Evolutionary conservation across 2,888 invertebrate genomes (phyloP).

Genomic region (Orchesella flavescens): DNA sequence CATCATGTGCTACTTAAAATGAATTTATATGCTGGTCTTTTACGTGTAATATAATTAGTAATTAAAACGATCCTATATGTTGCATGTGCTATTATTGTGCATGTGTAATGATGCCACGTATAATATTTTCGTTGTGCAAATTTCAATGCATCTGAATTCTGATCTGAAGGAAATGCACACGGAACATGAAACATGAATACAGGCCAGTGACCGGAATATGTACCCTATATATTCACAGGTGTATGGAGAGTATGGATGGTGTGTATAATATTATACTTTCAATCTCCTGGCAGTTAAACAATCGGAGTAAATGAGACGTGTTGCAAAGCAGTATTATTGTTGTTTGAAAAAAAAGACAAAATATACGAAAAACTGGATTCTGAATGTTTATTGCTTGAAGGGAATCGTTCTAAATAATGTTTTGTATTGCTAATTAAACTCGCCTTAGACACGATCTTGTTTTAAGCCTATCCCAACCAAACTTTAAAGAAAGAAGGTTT

Average conservation of each 20-base stretch:
- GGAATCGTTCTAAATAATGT: slow-evolving; percentile 36
- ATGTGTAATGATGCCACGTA: too few relatives aligned
- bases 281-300: slow-evolving; percentile 16
- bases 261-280: too few relatives aligned
- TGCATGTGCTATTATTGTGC: too few relatives aligned
- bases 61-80: background rate
- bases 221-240: slow-evolving; percentile 20
- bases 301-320: background rate
- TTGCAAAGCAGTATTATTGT: background rate
- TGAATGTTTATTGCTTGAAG: slow-evolving; percentile 35
- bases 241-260: too few relatives aligned
- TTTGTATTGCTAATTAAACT: slow-evolving; percentile 11
- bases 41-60: too few relatives aligned
- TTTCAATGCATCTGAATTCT: too few relatives aligned
- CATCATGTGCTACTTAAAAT: too few relatives aligned
- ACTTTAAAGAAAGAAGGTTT: background rate
- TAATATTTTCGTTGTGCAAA: too few relatives aligned
- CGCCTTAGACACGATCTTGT: background rate
- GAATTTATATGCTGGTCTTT: too few relatives aligned
- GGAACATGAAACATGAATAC: background rate
- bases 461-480: slow-evolving; percentile 16
- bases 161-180: too few relatives aligned
- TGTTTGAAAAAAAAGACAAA: background rate
- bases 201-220: slow-evolving; percentile 54
- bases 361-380: slow-evolving; percentile 40